A percentile compares a stretch with the other conserved stretches of the same genome.
These are phyloP conservation scores for Ennomos fuscantarius DNA, from an alignment of 2,888 invertebrate genomes.

Conservation along the genomic window DNA sequence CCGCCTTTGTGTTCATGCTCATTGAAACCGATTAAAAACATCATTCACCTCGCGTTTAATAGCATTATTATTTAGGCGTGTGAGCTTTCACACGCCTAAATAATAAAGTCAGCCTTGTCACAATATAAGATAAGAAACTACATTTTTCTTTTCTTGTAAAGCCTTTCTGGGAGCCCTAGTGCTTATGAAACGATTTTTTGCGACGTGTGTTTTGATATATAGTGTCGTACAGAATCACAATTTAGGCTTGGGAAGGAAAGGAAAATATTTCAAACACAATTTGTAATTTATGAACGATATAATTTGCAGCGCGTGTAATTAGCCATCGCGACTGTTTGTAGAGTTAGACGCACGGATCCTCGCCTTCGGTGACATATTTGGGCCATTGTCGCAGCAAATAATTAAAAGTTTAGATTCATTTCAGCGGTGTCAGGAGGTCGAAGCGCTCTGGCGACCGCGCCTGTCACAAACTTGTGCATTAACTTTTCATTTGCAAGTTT, in stretches of 20 bases:
- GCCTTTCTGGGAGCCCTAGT: slow-evolving; percentile 46
- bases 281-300: slow-evolving; percentile 31
- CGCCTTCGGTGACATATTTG: slow-evolving; percentile 53
- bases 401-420: slow-evolving; percentile 74
- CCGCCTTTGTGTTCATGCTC: slow-evolving; percentile 41
- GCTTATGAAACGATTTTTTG: slow-evolving; percentile 59
- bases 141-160: slow-evolving; percentile 47
- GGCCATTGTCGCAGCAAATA: slow-evolving; percentile 60
- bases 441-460: slow-evolving; percentile 59
- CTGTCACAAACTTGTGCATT: slow-evolving; percentile 75
- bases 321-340: slow-evolving; percentile 34
- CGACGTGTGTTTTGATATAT: slow-evolving; percentile 41
- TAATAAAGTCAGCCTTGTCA: slow-evolving; percentile 41
- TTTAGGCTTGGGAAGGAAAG: slow-evolving; percentile 3
- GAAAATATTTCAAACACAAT: slow-evolving; percentile 22
- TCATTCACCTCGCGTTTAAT: slow-evolving; percentile 45
- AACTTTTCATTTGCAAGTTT: slow-evolving; percentile 81
- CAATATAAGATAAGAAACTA: slow-evolving; percentile 48
- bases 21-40: slow-evolving; percentile 47
- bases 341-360: slow-evolving; percentile 33
- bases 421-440: slow-evolving; percentile 60
- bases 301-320: slow-evolving; percentile 36
- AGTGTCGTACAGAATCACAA: slow-evolving; percentile 31
- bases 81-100: slow-evolving; percentile 46
- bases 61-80: too few species aligned